Evolutionary conservation across 2,797 vertebrate genomes (phyloP).

Genomic region (Acipenser transmontanus): DNA sequence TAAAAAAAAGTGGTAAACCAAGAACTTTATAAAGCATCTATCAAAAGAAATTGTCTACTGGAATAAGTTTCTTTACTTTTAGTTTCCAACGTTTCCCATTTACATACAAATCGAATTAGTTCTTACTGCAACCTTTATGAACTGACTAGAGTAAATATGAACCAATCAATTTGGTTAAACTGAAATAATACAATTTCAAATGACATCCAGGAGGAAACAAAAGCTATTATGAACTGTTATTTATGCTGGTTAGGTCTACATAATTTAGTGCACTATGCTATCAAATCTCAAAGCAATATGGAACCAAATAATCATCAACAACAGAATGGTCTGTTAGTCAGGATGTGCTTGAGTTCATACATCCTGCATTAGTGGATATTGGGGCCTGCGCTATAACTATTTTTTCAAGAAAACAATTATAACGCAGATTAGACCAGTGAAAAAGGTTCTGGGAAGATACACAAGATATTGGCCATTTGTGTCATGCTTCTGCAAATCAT

Average conservation of each 20-base stretch:
- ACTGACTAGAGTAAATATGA: not conserved
- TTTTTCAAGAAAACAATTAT: no score
- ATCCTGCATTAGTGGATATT: conserved; percentile 34
- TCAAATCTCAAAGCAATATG: conserved; percentile 54
- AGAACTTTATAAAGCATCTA: no score
- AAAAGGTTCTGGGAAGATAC: no score
- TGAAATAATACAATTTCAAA: not conserved
- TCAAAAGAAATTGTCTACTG: no score
- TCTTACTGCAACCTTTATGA: conserved; percentile 9
- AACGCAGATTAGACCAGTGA: no score
- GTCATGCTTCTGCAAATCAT: no score
- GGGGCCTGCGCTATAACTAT: conserved; percentile 7
- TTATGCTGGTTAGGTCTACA: conserved; percentile 46
- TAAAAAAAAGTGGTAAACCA: no score
- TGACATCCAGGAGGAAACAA: conserved; percentile 45
- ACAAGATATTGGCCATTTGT: no score
- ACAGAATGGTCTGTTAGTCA: conserved; percentile 46
- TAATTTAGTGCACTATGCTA: conserved; percentile 58
- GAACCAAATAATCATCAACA: conserved; percentile 59
- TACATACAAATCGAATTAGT: no score
- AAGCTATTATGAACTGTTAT: conserved; percentile 37
- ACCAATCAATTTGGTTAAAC: not conserved
- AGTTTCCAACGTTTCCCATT: no score
- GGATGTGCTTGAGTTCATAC: conserved; percentile 49
- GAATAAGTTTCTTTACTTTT: no score